Conservation (phyloP, 2,797 vertebrate species). For the Morus bassanus region DNA sequence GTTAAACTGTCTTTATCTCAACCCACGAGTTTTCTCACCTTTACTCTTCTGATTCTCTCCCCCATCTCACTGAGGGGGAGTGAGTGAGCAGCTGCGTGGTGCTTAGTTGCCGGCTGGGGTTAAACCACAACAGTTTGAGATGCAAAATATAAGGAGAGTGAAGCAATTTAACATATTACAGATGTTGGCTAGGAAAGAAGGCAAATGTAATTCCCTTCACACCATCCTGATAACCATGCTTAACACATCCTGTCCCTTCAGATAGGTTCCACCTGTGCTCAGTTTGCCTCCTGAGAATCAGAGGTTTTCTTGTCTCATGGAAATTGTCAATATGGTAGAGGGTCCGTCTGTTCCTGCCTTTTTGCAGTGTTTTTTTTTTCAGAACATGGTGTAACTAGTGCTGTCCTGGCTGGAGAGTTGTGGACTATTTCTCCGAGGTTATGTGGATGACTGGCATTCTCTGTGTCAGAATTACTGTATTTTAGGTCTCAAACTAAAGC, state of each 20-base stretch:
- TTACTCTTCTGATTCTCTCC: too few relatives aligned
- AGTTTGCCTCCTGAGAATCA: neutral
- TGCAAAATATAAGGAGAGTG: neutral
- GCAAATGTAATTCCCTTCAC: neutral
- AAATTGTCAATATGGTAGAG: neutral
- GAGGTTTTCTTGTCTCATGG: neutral
- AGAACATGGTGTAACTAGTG: neutral
- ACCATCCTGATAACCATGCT: neutral
- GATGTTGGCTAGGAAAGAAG: neutral
- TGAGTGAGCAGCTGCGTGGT: too few relatives aligned
- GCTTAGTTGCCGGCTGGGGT: too few relatives aligned
- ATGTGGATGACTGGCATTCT: neutral
- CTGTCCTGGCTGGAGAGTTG: neutral
- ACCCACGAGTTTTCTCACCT: too few relatives aligned
- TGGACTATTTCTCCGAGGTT: neutral
- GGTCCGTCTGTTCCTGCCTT: neutral
- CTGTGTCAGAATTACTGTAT: neutral
- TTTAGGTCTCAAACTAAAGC: neutral
- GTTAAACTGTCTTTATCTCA: too few relatives aligned
- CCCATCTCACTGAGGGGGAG: too few relatives aligned
- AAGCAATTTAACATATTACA: neutral
- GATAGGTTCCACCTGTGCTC: neutral
- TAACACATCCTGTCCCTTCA: neutral
- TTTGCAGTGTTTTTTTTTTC: neutral
- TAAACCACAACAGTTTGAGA: neutral